A percentile compares a stretch with the other conserved stretches of the same genome.
Evolutionary conservation across 2,797 vertebrate species (phyloP).

Genomic region (Chaetodon trifasciatus): DNA sequence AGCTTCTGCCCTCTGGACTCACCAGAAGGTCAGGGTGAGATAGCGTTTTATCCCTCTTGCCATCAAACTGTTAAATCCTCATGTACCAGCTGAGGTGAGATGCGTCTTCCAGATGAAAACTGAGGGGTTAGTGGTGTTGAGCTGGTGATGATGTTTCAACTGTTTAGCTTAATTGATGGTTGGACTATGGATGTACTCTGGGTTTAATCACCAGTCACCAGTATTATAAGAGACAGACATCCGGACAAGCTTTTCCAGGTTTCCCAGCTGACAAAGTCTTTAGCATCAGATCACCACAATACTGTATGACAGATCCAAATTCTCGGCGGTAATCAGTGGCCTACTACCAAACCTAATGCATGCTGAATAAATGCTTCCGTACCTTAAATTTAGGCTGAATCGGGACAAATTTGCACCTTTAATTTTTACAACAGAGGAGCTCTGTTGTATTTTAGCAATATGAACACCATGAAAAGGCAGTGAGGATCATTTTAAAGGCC

Average conservation of each 20-base stretch:
- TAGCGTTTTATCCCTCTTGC: not conserved
- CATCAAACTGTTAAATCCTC: slow-evolving; percentile 2
- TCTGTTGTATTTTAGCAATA: not conserved
- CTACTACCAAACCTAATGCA: no score
- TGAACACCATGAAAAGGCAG: not conserved
- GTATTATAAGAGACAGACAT: no score
- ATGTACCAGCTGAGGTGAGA: not conserved
- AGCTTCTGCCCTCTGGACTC: not conserved
- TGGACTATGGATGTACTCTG: not conserved
- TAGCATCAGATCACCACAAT: no score
- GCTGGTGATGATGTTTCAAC: not conserved
- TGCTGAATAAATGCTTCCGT: not conserved
- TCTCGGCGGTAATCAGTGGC: no score
- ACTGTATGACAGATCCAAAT: no score
- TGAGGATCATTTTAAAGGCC: not conserved
- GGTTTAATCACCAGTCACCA: not conserved
- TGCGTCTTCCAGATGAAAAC: no score
- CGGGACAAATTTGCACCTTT: not conserved
- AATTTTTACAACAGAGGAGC: not conserved
- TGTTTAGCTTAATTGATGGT: not conserved
- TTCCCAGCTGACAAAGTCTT: no score
- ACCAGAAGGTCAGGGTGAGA: slow-evolving; percentile 16
- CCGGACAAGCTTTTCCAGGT: no score
- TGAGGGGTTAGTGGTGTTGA: not conserved
- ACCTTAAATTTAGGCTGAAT: not conserved